Evolutionary conservation across 2,113 vertebrate species (phyloP).

Genomic region (Delphinus delphis): DNA sequence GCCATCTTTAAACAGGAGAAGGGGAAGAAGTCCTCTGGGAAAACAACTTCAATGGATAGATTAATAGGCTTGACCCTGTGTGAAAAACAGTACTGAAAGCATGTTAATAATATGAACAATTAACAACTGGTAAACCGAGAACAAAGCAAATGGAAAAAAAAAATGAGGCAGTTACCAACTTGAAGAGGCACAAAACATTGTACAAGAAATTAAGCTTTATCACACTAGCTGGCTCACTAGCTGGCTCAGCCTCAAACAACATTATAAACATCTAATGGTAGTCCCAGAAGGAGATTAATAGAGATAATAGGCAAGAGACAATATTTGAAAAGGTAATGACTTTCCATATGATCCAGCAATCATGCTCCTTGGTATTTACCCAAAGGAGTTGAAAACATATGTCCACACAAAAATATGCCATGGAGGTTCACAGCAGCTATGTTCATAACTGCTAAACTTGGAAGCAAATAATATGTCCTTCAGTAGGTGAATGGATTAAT

Average conservation of each 20-base stretch:
- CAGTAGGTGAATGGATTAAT: not conserved
- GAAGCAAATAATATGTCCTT: not conserved
- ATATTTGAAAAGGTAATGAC: not conserved
- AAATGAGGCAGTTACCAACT: not conserved
- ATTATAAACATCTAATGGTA: not conserved
- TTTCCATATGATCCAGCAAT: not conserved
- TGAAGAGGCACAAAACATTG: not conserved
- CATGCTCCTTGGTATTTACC: not conserved
- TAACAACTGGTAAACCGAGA: not conserved
- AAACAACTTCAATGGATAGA: not conserved
- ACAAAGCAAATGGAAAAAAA: not conserved
- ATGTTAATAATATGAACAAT: not conserved
- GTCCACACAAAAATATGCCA: not conserved
- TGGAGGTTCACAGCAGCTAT: not conserved
- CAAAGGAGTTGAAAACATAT: not conserved
- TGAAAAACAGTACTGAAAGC: not conserved
- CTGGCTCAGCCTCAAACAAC: not conserved
- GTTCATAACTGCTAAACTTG: not conserved
- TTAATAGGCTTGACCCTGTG: not conserved
- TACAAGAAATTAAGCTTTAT: not conserved
- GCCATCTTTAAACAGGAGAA: not conserved
- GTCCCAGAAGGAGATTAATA: not conserved
- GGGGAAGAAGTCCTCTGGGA: not conserved
- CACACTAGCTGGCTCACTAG: not conserved
- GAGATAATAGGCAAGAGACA: not conserved